Evolutionary conservation across 2,888 invertebrate species (phyloP), one percentile per base, ranked within the genome.

Genomic region (Acleris laterana): DNA sequence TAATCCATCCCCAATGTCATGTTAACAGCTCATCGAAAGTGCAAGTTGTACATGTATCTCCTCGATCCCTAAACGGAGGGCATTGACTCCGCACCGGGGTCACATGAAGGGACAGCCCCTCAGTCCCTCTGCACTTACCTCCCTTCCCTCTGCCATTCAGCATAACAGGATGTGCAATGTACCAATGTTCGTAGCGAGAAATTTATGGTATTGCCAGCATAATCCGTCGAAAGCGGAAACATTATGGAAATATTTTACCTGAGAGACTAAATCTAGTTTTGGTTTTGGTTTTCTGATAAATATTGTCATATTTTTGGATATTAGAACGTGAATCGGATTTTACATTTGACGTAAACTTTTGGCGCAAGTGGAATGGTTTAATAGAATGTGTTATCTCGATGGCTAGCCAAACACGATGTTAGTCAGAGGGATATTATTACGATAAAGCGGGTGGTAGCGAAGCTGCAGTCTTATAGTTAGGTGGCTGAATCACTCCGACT

Each of bases 61-160:
- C 44, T 49, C 28, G 42, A 44, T 65, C 60, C 65, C 60, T 60
- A 65, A 60, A 55, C 65, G 42, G 52, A 65, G 65, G 65, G 55
- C 65, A 53, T 55, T 65, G 65, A 65, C 55, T 53, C 50, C 55
- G 56, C 42, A n/a, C 38, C 17, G 64, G 59, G 63, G 63, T 59
- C 63, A 53, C 42, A 17, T 32, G 16, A 62, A 53, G 57, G 55
- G 59, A 53, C 49, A 52, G 59, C 60, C 64, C 64, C 64, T 60
- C 64, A 22, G 58, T 32, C 52, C 50, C 59, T 60, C 59, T 25
- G 46, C 57, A 46, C 57, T 55, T 42, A 53, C 49, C 32, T 49
- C 57, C 63, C 59, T 64, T 50, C 65, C 44, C 55, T 60, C 53
- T 42, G 48, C 55, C 42, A 60, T 65, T 61, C 55, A 50, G 62